Conservation (phyloP, 2,888 invertebrate species). For the Apodemia mormo region DNA sequence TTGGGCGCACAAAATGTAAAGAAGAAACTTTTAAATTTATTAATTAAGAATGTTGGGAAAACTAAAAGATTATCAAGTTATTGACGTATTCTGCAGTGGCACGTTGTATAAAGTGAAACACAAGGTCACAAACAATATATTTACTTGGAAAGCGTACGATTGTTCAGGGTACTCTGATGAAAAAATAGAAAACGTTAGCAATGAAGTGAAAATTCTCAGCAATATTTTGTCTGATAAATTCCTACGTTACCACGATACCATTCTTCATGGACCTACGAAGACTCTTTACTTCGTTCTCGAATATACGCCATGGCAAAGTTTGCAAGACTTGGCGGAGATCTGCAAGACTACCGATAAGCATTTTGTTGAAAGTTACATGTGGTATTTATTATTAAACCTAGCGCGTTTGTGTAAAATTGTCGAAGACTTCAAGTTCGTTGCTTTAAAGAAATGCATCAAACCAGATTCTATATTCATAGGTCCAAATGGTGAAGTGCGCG, state of each 20-base stretch:
- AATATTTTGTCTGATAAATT: slow-evolving; percentile 59
- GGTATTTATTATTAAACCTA: slow-evolving; percentile 66
- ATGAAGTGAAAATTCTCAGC: slow-evolving; percentile 70
- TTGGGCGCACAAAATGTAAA: slow-evolving; percentile 71
- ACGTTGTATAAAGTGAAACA: slow-evolving; percentile 78
- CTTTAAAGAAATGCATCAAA: slow-evolving; percentile 58
- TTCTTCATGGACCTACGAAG: slow-evolving; percentile 70
- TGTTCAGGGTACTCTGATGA: slow-evolving; percentile 66
- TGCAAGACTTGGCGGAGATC: slow-evolving; percentile 57
- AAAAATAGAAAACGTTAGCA: slow-evolving; percentile 68
- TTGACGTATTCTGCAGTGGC: slow-evolving; percentile 74
- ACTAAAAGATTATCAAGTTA: slow-evolving; percentile 74
- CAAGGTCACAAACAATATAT: slow-evolving; percentile 77
- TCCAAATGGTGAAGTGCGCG: slow-evolving; percentile 58
- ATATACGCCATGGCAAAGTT: slow-evolving; percentile 63
- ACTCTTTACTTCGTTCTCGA: slow-evolving; percentile 76
- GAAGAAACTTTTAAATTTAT: slow-evolving; percentile 36
- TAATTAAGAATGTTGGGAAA: slow-evolving; percentile 62
- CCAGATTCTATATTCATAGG: slow-evolving; percentile 59
- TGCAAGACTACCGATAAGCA: slow-evolving; percentile 57
- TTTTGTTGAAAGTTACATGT: slow-evolving; percentile 66
- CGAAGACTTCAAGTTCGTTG: slow-evolving; percentile 51
- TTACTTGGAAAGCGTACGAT: slow-evolving; percentile 76
- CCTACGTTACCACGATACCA: slow-evolving; percentile 70
- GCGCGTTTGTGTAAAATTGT: slow-evolving; percentile 58